A percentile compares a stretch with the other conserved stretches of the same genome.
These are phyloP conservation scores for Glareola pratincola DNA, from an alignment of 2,113 vertebrate genomes.

Conservation along the genomic window DNA sequence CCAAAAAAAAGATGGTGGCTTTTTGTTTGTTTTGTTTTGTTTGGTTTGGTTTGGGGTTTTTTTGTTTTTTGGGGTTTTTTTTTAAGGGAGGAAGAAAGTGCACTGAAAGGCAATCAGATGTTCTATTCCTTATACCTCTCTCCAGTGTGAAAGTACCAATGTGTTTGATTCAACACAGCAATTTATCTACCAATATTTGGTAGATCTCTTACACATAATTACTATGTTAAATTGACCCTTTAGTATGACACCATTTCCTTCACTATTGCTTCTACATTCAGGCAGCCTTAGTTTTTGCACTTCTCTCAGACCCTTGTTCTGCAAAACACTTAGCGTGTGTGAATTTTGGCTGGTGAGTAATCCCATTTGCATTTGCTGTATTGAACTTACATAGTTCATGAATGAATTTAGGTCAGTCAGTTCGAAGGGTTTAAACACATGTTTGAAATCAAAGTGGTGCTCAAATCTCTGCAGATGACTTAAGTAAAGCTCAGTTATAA, in stretches of 20 bases:
- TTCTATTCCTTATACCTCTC: background rate
- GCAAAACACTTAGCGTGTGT: background rate
- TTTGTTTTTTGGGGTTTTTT: too few species aligned
- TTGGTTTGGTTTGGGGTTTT: too few species aligned
- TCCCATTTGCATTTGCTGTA: background rate
- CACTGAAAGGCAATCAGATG: background rate
- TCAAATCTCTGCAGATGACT: background rate
- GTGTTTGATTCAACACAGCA: background rate
- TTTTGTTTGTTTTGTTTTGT: background rate
- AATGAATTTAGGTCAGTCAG: background rate
- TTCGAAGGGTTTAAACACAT: background rate
- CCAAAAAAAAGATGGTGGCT: background rate
- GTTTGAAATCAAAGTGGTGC: background rate
- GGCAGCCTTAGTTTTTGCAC: background rate
- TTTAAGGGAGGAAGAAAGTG: background rate
- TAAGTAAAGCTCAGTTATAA: background rate
- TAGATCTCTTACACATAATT: background rate
- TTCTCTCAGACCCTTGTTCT: background rate
- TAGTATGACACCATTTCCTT: background rate
- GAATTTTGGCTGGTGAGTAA: background rate
- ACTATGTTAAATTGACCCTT: background rate
- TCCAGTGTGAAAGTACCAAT: background rate
- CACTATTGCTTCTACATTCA: background rate
- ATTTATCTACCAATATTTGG: background rate
- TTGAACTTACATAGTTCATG: background rate